Percentiles rank a stretch among this genome's conserved stretches.
These are phyloP conservation scores for Creontiades dilutus DNA, from an alignment of 2,888 invertebrate species.

Conservation along the genomic window DNA sequence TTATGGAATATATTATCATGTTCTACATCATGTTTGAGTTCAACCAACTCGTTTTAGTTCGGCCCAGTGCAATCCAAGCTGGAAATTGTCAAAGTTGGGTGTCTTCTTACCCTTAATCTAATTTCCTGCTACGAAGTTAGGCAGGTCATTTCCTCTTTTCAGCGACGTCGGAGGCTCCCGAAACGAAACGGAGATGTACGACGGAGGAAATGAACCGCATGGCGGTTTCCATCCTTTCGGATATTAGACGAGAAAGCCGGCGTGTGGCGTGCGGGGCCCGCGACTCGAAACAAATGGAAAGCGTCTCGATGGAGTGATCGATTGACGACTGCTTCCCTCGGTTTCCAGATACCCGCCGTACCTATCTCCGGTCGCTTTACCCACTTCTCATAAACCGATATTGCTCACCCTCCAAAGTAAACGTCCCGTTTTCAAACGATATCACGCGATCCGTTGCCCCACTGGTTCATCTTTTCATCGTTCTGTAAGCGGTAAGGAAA, in stretches of 20 bases:
- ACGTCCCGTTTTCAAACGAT: background rate
- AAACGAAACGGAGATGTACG: background rate
- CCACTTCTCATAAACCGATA: slow-evolving; percentile 61
- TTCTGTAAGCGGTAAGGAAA: too few relatives aligned
- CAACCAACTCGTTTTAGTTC: too few relatives aligned
- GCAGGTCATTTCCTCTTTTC: background rate
- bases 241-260: background rate
- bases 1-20: too few relatives aligned
- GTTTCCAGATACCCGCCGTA: slow-evolving; percentile 31
- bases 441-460: slow-evolving; percentile 20
- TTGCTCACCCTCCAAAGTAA: slow-evolving; percentile 52
- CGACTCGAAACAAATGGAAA: slow-evolving; percentile 32
- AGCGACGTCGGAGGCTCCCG: background rate
- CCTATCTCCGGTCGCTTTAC: slow-evolving; percentile 57
- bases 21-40: too few relatives aligned
- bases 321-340: slow-evolving; percentile 12
- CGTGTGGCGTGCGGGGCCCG: background rate
- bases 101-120: background rate
- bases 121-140: background rate
- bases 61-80: too few relatives aligned
- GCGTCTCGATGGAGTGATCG: slow-evolving; percentile 16
- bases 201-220: background rate
- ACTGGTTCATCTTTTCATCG: background rate
- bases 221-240: background rate
- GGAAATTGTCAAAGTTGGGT: too few relatives aligned